Evolutionary conservation across 1,140 invertebrate species (phyloP), one percentile per base, ranked within the genome.

Genomic region (Bombus waltoni): DNA sequence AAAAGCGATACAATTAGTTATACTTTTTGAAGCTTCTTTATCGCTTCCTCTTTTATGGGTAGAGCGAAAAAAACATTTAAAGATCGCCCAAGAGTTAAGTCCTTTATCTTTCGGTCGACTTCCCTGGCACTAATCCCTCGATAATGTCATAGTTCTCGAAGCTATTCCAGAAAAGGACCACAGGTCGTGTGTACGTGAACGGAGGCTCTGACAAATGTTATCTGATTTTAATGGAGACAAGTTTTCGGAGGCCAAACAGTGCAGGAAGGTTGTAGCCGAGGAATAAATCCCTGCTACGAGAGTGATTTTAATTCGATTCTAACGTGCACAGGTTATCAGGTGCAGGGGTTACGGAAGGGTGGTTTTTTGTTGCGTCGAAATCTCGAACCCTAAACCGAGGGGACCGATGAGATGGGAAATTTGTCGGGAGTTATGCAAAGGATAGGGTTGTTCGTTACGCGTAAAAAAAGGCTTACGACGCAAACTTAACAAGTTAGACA

Each of bases 221-320:
- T 66, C 47, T 66, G 84, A 86, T 74, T 86, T 82, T 73, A 86
- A 86, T 72, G 72, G 72, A 76, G 72, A 75, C 66, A 42, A 62
- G 38, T 77, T 76, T 40, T 13, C 65, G 38, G n/a, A 70, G 73
- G 73, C 25, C n/a, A 47, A 86, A 77, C 73, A 62, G 47, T 44
- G 65, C 38, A 53, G 32, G 1, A 71, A 38, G 38, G 28, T 65
- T 44, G 66, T 59, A 40, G 28, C 13, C 3, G 18, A 28, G 47
- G 65, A 18, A 74, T 81, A 44, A 85, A 18, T 32, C 75, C 38
- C 47, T 18, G 42, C 8, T 2, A 62, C 65, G 57, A 32, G 57
- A 38, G 47, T 84, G 71, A 88, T 88, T 76, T 47, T 81, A 88
- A 84, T 85, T 87, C 66, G 77, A 81, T 35, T 84, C 72, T 81